Evolutionary conservation across 2,888 invertebrate genomes (phyloP), one percentile per base, ranked within the genome.

Genomic region (Orgyia antiqua): DNA sequence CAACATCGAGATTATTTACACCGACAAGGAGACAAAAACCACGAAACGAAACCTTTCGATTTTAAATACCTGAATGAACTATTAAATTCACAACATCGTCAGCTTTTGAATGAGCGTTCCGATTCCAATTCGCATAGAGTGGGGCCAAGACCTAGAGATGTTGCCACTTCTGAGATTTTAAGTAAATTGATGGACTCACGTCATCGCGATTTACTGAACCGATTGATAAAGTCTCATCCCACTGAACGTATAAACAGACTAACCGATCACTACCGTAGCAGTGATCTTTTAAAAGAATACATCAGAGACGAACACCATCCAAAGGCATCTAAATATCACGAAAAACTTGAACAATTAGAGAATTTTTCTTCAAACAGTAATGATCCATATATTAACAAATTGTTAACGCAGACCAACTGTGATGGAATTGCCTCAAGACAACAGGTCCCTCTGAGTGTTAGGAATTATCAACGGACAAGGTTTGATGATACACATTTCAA

Each of bases 401-500:
- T 18, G 11, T 46, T 13, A 7, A 43, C 42, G 2, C 53, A 51
- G 12, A 41, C 41, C n/a, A n/a, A n/a, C n/a, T n/a, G n/a, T n/a
- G n/a, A n/a, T n/a, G n/a, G n/a, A n/a, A n/a, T 72, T 9, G 46
- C 56, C 0, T 45, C 71, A 4, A 60, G 82, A 29, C 59, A 73
- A 8, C 76, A 75, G 33, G 36, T 58, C 29, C 64, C 80, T 0
- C 18, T 78, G n/a, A 47, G 42, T 17, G 45, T 56, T 2, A 39
- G 53, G 8, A 70, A 65, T 27, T 58, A 53, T 26, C 58, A 53
- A 26, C 48, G 48, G 1, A 18, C 46, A 1, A 47, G 39, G 7
- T 69, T 61, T 12, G 70, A 76, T 27, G 78, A 79, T 27, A 47
- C 61, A 1, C 75, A 73, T 45, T 82, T 80, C 20, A 64, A 47